A percentile compares a stretch with the other conserved stretches of the same genome.
These are phyloP conservation scores for Parus major DNA, from an alignment of 2,113 vertebrate genomes.

Conservation along the genomic window DNA sequence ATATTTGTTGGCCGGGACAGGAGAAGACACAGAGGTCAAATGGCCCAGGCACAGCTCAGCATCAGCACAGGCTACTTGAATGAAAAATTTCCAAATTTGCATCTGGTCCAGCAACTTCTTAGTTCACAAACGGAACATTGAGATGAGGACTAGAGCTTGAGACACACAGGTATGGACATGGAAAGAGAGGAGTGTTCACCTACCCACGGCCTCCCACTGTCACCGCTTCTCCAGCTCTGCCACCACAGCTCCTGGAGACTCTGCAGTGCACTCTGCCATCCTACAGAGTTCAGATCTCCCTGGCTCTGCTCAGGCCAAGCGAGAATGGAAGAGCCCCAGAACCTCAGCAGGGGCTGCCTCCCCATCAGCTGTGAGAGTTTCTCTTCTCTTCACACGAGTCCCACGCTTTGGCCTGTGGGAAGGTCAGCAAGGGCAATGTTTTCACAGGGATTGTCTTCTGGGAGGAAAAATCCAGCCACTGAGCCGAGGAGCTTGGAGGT, in stretches of 20 bases:
- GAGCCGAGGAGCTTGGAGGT: slow-evolving; percentile 40
- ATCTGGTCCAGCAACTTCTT: background rate
- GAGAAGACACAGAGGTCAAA: background rate
- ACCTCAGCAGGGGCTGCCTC: background rate
- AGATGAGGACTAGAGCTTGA: background rate
- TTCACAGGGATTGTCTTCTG: background rate
- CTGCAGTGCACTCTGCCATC: background rate
- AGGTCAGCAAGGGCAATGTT: background rate
- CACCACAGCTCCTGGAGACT: background rate
- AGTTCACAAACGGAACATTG: background rate
- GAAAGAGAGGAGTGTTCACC: background rate
- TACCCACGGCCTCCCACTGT: background rate
- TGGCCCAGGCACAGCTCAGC: background rate
- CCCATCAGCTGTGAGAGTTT: background rate
- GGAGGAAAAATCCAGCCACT: background rate
- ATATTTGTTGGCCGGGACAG: background rate
- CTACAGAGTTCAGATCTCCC: background rate
- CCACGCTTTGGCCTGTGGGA: background rate
- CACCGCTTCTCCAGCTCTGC: background rate
- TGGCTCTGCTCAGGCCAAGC: background rate
- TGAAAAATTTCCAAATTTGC: background rate
- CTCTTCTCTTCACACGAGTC: background rate
- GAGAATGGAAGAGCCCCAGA: background rate
- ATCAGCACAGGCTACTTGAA: background rate
- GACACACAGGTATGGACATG: background rate